Base-by-base conservation (phyloP, 2,888 invertebrate species). In the Scelioninae gen. 1 region DNA sequence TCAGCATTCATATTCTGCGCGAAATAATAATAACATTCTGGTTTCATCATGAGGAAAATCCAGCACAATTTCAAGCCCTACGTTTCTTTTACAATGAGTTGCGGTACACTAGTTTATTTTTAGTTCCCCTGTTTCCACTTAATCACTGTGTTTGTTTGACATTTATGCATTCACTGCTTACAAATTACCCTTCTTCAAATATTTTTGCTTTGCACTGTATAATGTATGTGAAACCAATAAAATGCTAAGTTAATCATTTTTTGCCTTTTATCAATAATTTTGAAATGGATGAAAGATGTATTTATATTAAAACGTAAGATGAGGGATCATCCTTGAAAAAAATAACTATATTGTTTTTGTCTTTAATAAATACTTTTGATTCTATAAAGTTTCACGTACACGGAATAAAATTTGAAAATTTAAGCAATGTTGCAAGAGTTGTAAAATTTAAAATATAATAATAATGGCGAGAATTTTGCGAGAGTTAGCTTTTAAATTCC, bases 71-170 rank as follows among this genome's bases (percentile, higher is more conserved):
- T 45, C n/a, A 45, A 13, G 45, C 13, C 15, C 45, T 45, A 45
- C 15, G 45, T 45, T 45, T 45, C 45, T 45, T 45, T 45, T 45
- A 45, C 13, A 71, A 60, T 71, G 40, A 60, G 29, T 31, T 29
- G 51, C 10, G 34, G 40, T 23, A 40, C 8, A 60, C 60, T 71
- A 51, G 71, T 60, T 51, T 71, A 71, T 49, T 51, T 51, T 11
- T 43, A 49, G 60, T 38, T 60, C 71, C 71, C 71, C 60, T 60
- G 71, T 71, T 58, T 71, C 71, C 40, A 58, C 38, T 60, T 71
- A 71, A 71, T 71, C 71, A 60, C 60, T 11, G 34, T 60, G 58
- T 60, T 55, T 71, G 71, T 71, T 60, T 71, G 71, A 71, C 60
- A 71, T 71, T 38, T 60, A 60, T 60, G 51, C 51, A 16, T 40